phyloP scores from a whole-genome alignment of 1,140 invertebrate genomes.

The Ceratoteleas bidentatus region DNA sequence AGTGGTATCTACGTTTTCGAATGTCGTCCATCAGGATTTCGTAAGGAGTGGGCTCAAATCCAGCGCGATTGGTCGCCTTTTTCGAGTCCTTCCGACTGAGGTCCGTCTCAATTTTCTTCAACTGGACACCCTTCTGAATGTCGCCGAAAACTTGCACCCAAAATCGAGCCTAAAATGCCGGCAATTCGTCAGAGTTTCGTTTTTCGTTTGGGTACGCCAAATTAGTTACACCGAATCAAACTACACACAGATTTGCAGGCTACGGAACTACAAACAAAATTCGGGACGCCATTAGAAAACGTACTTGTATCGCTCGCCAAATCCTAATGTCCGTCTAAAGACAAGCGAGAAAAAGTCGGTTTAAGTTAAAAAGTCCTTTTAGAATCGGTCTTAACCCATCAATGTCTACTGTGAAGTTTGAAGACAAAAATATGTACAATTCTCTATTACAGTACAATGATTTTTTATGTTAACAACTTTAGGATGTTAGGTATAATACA shows the following conservation, averaged over 20 bases:
- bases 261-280: background rate
- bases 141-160: constrained; percentile 98
- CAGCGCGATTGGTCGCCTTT: constrained; percentile 82
- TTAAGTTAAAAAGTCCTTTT: background rate
- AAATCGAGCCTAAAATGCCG: constrained; percentile 89
- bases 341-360: constrained; percentile 41
- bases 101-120: constrained; percentile 93
- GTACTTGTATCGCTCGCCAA: constrained; percentile 89
- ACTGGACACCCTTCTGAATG: constrained; percentile 90
- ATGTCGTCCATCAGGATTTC: constrained; percentile 99
- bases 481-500: too few relatives aligned
- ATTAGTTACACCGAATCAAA: too few relatives aligned
- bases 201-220: too few relatives aligned
- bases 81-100: constrained; percentile 73
- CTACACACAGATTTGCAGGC: background rate
- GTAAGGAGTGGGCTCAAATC: constrained; percentile 98
- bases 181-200: too few relatives aligned
- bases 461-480: too few relatives aligned
- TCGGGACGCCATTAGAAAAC: constrained; percentile 1
- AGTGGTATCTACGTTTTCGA: constrained; percentile 91
- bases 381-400: background rate
- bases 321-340: constrained; percentile 87
- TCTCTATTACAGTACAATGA: too few relatives aligned
- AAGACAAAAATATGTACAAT: too few relatives aligned
- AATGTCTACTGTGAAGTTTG: too few relatives aligned